These are phyloP conservation scores for Scaptodrosophila lebanonensis DNA, from an alignment of 1,140 invertebrate genomes.

Conservation along the genomic window DNA sequence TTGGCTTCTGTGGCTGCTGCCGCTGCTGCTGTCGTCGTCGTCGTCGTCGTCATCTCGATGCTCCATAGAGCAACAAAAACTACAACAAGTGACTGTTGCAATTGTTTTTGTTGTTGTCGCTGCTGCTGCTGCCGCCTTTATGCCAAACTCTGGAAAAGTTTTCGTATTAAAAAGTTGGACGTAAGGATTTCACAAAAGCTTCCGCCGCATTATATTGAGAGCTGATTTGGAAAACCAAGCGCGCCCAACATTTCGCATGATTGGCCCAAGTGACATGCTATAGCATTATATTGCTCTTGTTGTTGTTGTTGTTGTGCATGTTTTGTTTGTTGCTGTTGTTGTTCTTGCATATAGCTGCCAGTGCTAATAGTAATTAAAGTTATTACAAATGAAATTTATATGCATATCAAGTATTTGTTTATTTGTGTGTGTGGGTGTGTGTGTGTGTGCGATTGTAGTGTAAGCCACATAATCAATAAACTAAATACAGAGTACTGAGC, in stretches of 20 bases:
- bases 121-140: conserved; percentile 48
- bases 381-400: conserved; percentile 59
- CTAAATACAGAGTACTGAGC: no score
- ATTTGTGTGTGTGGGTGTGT: no score
- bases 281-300: conserved; percentile 22
- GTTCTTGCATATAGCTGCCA: conserved; percentile 24
- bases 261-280: conserved; percentile 68
- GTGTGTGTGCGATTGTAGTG: no score
- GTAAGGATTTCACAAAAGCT: conserved; percentile 74
- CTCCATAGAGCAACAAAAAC: conserved; percentile 71
- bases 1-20: neutral
- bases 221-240: conserved; percentile 59
- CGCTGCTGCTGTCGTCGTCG: conserved; percentile 36
- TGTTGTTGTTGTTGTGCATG: conserved; percentile 14
- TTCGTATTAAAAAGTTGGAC: conserved; percentile 75
- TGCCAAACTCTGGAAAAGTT: conserved; percentile 65
- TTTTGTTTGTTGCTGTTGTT: conserved; percentile 18
- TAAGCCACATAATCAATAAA: conserved; percentile 38
- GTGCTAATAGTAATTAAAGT: conserved; percentile 67
- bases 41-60: no score
- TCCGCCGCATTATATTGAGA: conserved; percentile 72
- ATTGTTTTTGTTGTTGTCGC: conserved; percentile 33
- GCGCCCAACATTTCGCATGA: conserved; percentile 42
- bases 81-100: conserved; percentile 72
- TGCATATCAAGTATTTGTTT: no score